phyloP scores from a whole-genome alignment of 2,797 vertebrate species.

The Hydrocynus forskahlii region DNA sequence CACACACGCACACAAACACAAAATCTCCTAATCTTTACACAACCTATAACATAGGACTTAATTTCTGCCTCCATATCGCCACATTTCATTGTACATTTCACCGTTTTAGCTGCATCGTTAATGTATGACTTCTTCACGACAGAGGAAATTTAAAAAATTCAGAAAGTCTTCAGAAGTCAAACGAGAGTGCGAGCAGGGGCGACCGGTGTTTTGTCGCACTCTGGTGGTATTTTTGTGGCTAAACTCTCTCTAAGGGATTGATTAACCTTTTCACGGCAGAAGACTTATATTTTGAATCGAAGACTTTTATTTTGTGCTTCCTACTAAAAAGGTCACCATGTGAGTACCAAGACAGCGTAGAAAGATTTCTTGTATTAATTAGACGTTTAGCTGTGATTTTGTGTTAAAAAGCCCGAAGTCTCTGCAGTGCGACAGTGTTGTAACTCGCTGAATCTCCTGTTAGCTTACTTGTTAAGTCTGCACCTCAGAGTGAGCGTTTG shows the following conservation, averaged over 20 bases:
- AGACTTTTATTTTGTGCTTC: neutral
- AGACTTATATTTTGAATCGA: slow-evolving; percentile 16
- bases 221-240: neutral
- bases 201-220: neutral
- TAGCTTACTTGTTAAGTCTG: neutral
- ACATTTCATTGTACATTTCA: no score
- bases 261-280: no score
- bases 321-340: neutral
- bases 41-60: no score
- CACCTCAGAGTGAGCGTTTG: neutral
- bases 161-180: no score
- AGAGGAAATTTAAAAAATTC: no score
- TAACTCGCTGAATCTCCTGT: neutral
- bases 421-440: no score
- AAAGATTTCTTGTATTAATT: neutral
- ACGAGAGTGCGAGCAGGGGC: neutral
- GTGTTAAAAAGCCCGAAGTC: neutral
- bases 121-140: no score
- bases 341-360: neutral
- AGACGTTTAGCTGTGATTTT: neutral
- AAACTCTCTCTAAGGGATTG: neutral
- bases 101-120: neutral
- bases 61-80: no score
- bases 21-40: no score
- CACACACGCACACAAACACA: no score